A percentile compares a stretch with the other conserved stretches of the same genome.
Evolutionary conservation across 2,888 invertebrate genomes (phyloP).

Genomic region (Hemicrepidius hirtus): DNA sequence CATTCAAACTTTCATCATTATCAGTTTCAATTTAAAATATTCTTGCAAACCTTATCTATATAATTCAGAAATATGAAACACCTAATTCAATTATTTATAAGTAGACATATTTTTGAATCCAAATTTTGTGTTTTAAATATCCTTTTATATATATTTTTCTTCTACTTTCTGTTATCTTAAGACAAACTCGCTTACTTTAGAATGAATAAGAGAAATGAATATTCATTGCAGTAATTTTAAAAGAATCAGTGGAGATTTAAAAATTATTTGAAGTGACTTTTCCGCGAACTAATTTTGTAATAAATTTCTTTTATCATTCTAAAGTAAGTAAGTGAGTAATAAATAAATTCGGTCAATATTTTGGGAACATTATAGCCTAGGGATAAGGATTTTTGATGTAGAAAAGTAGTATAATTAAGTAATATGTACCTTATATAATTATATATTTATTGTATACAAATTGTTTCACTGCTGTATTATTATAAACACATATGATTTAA

Average conservation of each 20-base stretch:
- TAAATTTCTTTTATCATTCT: neutral
- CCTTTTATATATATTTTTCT: too few species aligned
- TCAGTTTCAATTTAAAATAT: neutral
- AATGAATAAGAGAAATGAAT: too few species aligned
- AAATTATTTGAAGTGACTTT: too few species aligned
- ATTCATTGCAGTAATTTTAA: too few species aligned
- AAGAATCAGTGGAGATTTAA: too few species aligned
- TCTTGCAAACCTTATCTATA: neutral
- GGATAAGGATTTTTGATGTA: conserved; percentile 2
- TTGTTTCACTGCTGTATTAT: neutral
- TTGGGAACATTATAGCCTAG: conserved; percentile 22
- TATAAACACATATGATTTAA: conserved; percentile 17
- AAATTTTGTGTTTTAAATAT: too few species aligned
- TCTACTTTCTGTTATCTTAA: neutral
- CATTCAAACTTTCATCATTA: neutral
- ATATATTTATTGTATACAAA: conserved; percentile 11
- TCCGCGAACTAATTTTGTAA: too few species aligned
- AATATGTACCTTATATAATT: conserved; percentile 3
- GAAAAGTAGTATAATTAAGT: neutral
- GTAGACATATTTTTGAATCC: too few species aligned
- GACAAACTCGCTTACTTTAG: neutral
- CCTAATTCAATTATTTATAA: neutral
- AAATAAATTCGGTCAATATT: conserved; percentile 20
- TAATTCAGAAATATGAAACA: neutral
- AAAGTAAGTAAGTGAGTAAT: neutral